Conservation (phyloP, 2,888 invertebrate genomes). For the Chelonus formosanus region DNA sequence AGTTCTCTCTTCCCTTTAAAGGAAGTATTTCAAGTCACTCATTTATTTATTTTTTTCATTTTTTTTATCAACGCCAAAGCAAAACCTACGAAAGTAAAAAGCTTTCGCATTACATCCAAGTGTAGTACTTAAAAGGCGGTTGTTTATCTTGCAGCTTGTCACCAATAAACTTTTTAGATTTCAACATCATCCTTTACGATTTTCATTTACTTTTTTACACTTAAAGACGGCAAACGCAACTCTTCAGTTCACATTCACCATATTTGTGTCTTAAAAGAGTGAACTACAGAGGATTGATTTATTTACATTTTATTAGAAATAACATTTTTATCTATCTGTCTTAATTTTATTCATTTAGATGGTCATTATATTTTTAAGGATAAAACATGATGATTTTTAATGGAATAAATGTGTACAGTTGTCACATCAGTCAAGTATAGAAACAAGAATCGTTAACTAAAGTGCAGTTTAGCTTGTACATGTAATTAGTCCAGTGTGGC, state of each 20-base stretch:
- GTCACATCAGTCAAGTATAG: background rate
- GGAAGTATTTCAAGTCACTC: too few relatives aligned
- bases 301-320: slow-evolving; percentile 10
- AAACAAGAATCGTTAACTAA: background rate
- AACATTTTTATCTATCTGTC: background rate
- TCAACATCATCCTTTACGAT: background rate
- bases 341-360: background rate
- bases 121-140: slow-evolving; percentile 30
- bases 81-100: slow-evolving; percentile 7
- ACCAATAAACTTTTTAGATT: slow-evolving; percentile 33
- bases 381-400: background rate
- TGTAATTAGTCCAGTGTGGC: slow-evolving; percentile 19
- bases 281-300: slow-evolving; percentile 1
- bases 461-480: slow-evolving; percentile 6
- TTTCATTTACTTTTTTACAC: slow-evolving; percentile 13
- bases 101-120: slow-evolving; percentile 35
- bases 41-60: too few relatives aligned
- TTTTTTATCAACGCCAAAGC: too few relatives aligned
- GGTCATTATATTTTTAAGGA: background rate
- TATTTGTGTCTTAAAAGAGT: background rate
- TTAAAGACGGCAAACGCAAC: slow-evolving; percentile 4
- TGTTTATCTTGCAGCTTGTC: slow-evolving; percentile 42
- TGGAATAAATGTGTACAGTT: background rate
- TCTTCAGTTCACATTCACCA: background rate
- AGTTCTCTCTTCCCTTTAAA: too few relatives aligned